phyloP scores from a whole-genome alignment of 2,797 vertebrate species.

The Pangasius krempfi region DNA sequence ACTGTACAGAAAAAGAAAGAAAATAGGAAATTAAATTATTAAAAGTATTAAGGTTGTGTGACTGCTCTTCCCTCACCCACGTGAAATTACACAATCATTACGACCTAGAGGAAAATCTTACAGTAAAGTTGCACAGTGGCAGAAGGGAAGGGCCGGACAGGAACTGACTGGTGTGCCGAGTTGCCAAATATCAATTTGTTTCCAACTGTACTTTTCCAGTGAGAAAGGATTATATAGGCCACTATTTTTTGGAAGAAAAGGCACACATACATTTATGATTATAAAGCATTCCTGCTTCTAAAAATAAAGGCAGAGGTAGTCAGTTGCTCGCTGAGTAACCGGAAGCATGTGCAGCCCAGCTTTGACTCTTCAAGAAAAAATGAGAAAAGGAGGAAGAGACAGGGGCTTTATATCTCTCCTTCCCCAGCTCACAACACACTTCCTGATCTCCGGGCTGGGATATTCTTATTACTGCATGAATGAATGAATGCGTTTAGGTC shows the following conservation, averaged over 20 bases:
- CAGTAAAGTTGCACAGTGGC: conserved; percentile 33
- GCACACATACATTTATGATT: background rate
- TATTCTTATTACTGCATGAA: conserved; percentile 55
- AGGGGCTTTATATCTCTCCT: background rate
- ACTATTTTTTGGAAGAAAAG: background rate
- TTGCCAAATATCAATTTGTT: conserved; percentile 33
- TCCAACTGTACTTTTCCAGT: background rate
- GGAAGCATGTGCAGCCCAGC: background rate
- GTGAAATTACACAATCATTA: background rate
- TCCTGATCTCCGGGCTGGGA: conserved; percentile 38
- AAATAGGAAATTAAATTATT: background rate
- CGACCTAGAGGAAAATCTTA: conserved; percentile 8
- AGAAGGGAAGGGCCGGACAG: conserved; percentile 8
- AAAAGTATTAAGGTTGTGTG: background rate
- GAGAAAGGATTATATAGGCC: background rate
- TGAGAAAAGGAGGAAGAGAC: conserved; percentile 8
- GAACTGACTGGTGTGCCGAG: conserved; percentile 47
- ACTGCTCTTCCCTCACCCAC: background rate
- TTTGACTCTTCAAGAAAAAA: background rate
- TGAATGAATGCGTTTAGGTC: conserved; percentile 61
- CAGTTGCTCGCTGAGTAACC: background rate
- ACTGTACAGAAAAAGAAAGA: no score
- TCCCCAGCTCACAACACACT: conserved; percentile 22
- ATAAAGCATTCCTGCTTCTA: conserved; percentile 10
- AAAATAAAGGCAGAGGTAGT: background rate